Conservation (phyloP, 2,888 invertebrate species). For the Hydrotaea diabolus region DNA sequence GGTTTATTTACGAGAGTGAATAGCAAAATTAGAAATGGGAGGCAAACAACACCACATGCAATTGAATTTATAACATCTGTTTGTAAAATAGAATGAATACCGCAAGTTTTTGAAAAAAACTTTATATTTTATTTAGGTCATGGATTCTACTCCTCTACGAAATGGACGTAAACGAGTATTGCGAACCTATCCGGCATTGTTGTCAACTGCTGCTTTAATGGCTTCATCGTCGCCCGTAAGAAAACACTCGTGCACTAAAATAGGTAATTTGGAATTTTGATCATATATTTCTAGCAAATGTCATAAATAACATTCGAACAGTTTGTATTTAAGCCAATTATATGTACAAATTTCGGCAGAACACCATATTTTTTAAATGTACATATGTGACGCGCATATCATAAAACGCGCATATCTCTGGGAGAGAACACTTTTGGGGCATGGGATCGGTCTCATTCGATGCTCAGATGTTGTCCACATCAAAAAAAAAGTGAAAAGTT, state of each 20-base stretch:
- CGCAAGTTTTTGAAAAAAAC: background rate
- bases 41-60: background rate
- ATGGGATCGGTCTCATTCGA: too few relatives aligned
- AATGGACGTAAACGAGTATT: slow-evolving; percentile 74
- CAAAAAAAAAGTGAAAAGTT: too few relatives aligned
- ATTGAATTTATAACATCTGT: background rate
- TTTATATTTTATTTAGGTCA: slow-evolving; percentile 50
- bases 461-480: too few relatives aligned
- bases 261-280: slow-evolving; percentile 48
- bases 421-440: too few relatives aligned
- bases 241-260: slow-evolving; percentile 72
- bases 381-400: too few relatives aligned
- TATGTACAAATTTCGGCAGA: too few relatives aligned
- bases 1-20: background rate
- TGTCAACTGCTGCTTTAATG: slow-evolving; percentile 42
- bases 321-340: too few relatives aligned
- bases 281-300: background rate
- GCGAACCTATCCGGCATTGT: slow-evolving; percentile 67
- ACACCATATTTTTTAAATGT: too few relatives aligned
- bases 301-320: too few relatives aligned
- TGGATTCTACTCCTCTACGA: slow-evolving; percentile 72
- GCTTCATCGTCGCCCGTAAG: slow-evolving; percentile 70
- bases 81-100: background rate
- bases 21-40: background rate
- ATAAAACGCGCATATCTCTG: too few relatives aligned